Percentiles rank a stretch among this genome's conserved stretches.
Evolutionary conservation across 2,888 invertebrate genomes (phyloP).

Genomic region (Phortica magna): DNA sequence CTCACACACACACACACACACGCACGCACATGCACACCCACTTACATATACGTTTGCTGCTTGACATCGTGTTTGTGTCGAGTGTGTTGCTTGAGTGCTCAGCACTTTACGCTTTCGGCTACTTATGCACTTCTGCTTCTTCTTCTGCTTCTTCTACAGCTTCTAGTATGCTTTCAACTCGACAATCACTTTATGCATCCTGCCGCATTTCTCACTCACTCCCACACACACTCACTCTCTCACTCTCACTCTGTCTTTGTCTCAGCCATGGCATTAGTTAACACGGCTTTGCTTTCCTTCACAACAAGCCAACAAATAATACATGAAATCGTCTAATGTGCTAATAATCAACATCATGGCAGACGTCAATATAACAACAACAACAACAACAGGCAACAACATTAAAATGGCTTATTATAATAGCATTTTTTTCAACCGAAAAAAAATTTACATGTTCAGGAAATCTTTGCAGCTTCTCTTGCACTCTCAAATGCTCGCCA

Average conservation of each 20-base stretch:
- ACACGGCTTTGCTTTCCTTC: background rate
- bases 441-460: background rate
- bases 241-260: too few relatives aligned
- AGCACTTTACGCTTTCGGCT: conserved; percentile 62
- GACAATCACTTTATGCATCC: too few relatives aligned
- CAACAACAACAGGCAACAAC: background rate
- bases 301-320: background rate
- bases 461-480: background rate
- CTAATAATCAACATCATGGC: conserved; percentile 72
- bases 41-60: background rate
- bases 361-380: conserved; percentile 42
- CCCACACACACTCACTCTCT: background rate
- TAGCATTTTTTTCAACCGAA: background rate
- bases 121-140: conserved; percentile 25
- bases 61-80: conserved; percentile 55
- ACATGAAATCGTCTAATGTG: conserved; percentile 57
- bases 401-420: background rate
- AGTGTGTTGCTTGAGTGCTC: conserved; percentile 67
- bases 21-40: background rate
- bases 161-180: too few relatives aligned
- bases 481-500: too few relatives aligned
- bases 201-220: background rate
- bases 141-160: background rate
- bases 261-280: background rate
- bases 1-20: too few relatives aligned